phyloP scores from a whole-genome alignment of 2,113 vertebrate species.

The Enhydra lutris region DNA sequence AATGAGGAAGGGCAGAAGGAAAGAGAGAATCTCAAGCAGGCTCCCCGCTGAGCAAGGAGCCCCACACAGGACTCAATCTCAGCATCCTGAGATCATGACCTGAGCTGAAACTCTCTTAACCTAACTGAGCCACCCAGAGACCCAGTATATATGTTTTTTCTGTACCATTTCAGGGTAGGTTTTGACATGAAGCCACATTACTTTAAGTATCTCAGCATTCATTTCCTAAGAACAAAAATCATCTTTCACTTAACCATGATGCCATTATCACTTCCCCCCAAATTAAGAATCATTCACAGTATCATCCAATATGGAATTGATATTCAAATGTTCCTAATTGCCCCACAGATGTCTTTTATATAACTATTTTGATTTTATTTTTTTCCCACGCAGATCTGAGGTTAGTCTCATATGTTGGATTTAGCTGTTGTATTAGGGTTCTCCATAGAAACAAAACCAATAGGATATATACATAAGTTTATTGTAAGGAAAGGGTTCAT shows the following conservation, averaged over 20 bases:
- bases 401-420: neutral
- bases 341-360: neutral
- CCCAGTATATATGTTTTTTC: neutral
- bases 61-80: neutral
- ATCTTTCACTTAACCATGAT: neutral
- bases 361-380: neutral
- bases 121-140: neutral
- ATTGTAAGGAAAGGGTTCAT: neutral
- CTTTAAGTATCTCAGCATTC: neutral
- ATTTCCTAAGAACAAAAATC: neutral
- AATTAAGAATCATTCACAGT: neutral
- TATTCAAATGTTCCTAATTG: neutral
- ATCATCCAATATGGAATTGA: neutral
- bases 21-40: neutral
- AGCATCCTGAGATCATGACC: neutral
- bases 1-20: neutral
- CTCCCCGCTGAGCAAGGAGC: neutral
- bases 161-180: neutral
- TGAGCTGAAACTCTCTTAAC: neutral
- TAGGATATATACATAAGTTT: neutral
- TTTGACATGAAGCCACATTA: neutral
- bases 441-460: neutral
- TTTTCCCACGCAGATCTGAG: neutral
- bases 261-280: neutral
- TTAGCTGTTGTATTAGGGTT: neutral